Percentiles rank a stretch among this genome's conserved stretches.
Conservation (phyloP, 1,140 invertebrate species). For the Caenorhabditis inopinata region DNA sequence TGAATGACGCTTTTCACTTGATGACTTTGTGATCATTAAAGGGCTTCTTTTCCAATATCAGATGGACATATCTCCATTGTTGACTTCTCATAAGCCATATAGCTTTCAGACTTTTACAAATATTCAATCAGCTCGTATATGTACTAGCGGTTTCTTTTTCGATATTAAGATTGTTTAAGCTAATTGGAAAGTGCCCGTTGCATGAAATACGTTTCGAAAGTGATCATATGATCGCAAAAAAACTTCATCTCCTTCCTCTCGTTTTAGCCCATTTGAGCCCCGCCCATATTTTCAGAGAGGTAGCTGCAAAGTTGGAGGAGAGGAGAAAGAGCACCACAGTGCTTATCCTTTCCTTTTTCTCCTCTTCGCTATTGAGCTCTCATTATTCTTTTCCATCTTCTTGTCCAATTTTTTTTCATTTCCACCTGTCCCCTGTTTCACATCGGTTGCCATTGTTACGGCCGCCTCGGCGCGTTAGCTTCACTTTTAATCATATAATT, state of each 20-base stretch:
- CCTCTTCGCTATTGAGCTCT: too few relatives aligned
- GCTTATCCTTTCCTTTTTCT: too few relatives aligned
- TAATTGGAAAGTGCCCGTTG: too few relatives aligned
- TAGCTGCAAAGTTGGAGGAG: neutral
- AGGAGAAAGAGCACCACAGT: neutral
- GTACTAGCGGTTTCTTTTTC: neutral
- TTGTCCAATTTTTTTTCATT: neutral
- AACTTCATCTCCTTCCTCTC: neutral
- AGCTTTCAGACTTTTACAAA: neutral
- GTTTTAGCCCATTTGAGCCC: neutral
- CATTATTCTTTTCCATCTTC: neutral
- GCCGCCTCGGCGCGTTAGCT: neutral
- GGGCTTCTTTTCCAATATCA: too few relatives aligned
- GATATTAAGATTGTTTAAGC: too few relatives aligned
- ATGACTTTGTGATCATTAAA: too few relatives aligned
- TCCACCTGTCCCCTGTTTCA: constrained; percentile 5
- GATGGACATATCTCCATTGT: too few relatives aligned
- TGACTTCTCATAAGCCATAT: too few relatives aligned
- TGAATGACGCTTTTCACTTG: too few relatives aligned
- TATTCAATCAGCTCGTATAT: neutral
- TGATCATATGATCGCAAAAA: neutral
- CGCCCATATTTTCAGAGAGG: neutral
- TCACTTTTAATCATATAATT: constrained; percentile 15
- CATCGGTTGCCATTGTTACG: constrained; percentile 30
- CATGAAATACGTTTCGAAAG: neutral